Evolutionary conservation across 2,888 invertebrate genomes (phyloP).

Genomic region (Carterocephalus palaemon): DNA sequence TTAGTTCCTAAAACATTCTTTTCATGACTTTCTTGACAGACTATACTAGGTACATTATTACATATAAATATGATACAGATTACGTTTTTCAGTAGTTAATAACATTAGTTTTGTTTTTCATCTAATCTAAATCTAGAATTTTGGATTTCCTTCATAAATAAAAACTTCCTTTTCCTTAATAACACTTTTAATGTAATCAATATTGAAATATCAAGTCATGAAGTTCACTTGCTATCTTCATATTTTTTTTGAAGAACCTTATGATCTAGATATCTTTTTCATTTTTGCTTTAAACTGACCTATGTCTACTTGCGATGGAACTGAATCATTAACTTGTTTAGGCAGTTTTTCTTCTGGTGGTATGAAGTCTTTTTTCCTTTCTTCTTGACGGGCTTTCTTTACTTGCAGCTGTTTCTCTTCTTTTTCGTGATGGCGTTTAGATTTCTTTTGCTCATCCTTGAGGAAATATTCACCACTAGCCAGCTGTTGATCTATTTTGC

Average conservation of each 20-base stretch:
- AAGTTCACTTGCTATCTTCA: constrained; percentile 16
- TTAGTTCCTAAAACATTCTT: too few relatives aligned
- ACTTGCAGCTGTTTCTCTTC: constrained; percentile 88
- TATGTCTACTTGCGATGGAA: constrained; percentile 79
- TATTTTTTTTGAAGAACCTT: constrained; percentile 38
- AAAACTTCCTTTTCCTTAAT: too few relatives aligned
- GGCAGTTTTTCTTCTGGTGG: constrained; percentile 84
- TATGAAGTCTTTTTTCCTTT: constrained; percentile 88
- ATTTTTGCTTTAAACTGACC: constrained; percentile 87
- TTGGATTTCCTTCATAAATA: too few relatives aligned
- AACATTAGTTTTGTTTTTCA: too few relatives aligned
- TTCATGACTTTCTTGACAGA: too few relatives aligned
- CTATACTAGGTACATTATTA: too few relatives aligned
- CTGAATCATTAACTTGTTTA: constrained; percentile 36
- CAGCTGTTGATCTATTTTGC: constrained; percentile 95
- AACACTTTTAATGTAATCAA: too few relatives aligned
- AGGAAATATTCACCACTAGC: constrained; percentile 99
- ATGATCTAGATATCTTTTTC: constrained; percentile 78
- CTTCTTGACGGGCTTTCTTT: constrained; percentile 85
- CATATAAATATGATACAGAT: too few relatives aligned
- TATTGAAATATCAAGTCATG: too few relatives aligned
- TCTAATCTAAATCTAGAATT: too few relatives aligned
- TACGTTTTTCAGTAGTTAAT: too few relatives aligned
- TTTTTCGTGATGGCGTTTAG: constrained; percentile 84
- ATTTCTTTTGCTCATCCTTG: constrained; percentile 87